Conservation (phyloP, 2,888 invertebrate genomes). For the Metalampra italica region DNA sequence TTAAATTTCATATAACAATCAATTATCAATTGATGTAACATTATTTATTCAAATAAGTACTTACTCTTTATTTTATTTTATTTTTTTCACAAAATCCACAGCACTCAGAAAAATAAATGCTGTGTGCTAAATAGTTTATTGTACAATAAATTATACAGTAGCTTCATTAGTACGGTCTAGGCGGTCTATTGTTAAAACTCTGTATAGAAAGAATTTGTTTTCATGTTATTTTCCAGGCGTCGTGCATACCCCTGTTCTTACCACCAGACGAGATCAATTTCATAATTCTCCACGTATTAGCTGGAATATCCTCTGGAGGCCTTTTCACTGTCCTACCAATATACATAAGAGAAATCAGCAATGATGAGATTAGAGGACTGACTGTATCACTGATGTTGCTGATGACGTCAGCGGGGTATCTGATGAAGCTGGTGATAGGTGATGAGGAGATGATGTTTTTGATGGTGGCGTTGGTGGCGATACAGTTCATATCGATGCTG, state of each 20-base stretch:
- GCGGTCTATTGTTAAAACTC: too few species aligned
- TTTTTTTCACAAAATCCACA: too few species aligned
- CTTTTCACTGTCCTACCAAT: slow-evolving; percentile 51
- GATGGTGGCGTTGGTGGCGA: slow-evolving; percentile 42
- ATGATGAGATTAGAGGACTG: slow-evolving; percentile 29
- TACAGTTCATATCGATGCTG: slow-evolving; percentile 43
- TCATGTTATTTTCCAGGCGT: slow-evolving; percentile 45
- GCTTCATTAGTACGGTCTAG: too few species aligned
- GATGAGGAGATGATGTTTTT: slow-evolving; percentile 43
- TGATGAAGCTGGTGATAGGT: slow-evolving; percentile 36
- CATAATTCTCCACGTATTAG: slow-evolving; percentile 40
- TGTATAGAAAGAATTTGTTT: too few species aligned
- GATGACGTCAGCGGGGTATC: slow-evolving; percentile 48
- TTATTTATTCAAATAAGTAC: too few species aligned
- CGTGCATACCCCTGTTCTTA: slow-evolving; percentile 49
- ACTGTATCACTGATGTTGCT: slow-evolving; percentile 37
- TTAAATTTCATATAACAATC: too few species aligned
- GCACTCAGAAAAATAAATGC: too few species aligned
- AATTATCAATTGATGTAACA: too few species aligned
- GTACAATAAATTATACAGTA: too few species aligned
- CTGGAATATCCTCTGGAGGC: slow-evolving; percentile 50
- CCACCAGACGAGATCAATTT: slow-evolving; percentile 29
- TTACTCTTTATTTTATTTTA: too few species aligned
- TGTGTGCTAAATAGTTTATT: too few species aligned
- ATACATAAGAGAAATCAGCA: slow-evolving; percentile 50